Percentiles rank a stretch among this genome's conserved stretches.
phyloP scores from a whole-genome alignment of 2,113 vertebrate species.

The Corapipo altera region DNA sequence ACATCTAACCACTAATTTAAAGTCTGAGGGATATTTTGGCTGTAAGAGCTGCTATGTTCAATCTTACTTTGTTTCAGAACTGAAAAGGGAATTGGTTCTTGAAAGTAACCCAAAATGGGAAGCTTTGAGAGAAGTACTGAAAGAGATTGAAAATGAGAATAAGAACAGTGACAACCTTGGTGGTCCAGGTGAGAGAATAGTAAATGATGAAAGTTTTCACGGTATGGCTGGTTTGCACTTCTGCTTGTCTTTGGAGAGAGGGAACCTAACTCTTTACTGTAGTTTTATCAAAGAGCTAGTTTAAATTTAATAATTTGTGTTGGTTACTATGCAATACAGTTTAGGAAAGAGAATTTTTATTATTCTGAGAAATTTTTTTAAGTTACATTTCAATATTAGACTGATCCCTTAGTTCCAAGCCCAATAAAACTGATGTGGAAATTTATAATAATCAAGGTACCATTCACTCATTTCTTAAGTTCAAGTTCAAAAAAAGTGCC shows the following conservation, averaged over 20 bases:
- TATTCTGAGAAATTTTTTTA: not conserved
- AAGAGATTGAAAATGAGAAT: conserved; percentile 94
- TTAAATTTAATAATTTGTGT: not conserved
- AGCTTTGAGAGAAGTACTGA: conserved; percentile 88
- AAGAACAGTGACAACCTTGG: conserved; percentile 81
- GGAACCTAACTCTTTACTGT: not conserved
- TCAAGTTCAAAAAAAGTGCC: not conserved
- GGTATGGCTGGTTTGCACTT: not conserved
- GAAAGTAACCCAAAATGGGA: conserved; percentile 97
- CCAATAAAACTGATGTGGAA: not conserved
- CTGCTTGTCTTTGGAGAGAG: not conserved
- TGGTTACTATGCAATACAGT: not conserved
- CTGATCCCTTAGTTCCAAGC: not conserved
- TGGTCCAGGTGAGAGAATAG: conserved; percentile 78
- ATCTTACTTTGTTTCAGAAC: conserved; percentile 72
- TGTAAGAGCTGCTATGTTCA: not conserved
- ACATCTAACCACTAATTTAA: not conserved
- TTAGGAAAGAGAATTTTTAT: not conserved
- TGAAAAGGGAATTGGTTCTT: conserved; percentile 85
- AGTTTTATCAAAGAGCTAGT: not conserved
- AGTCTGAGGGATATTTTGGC: conserved; percentile 1
- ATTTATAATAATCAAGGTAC: not conserved
- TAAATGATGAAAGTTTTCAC: not conserved
- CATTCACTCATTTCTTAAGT: not conserved
- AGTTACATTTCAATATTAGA: not conserved